Base-by-base conservation (phyloP, 2,797 vertebrate genomes). In the Antrozous pallidus region DNA sequence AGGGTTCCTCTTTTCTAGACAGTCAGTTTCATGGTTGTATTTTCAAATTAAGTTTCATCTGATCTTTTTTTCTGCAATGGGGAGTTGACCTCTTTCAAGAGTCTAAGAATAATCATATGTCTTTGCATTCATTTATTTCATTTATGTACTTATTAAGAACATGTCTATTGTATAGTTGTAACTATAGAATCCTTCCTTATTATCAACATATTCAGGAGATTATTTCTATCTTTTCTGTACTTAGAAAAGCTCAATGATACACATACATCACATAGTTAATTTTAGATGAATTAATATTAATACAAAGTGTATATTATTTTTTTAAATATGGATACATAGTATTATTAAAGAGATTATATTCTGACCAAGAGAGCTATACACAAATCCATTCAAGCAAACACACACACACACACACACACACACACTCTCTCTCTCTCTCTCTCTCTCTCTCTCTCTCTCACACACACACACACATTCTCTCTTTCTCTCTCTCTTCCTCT, bases 201-300 rank as follows among this genome's bases (percentile, higher is more conserved):
- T 87, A 54, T 56, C 67, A 87, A 28, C 6, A 73, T 67, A 47
- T 31, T 65, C 38, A 85, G 14, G 40, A 86, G 7, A 13, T 73
- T 93, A 67, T 42, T 91, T 77, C 22, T 58, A 90, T 80, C 28
- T 63, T 63, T 80, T 47, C 11, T 77, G 7, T 75, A 51, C 71
- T 94, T 85, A 71, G 89, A 74, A 79, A 94, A 87, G 17, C 38
- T 88, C 56, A 85, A 88, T 28, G 70, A 58, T 45, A 80, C 63
- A 56, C 54, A 69, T 6, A 80, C 71, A 47, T 78, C 70, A 80
- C 24, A 22, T 42, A n/a, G 71, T 83, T 95, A 84, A 89, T 87
- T 96, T 90, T 93, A 92, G 56, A 89, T 95, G 26, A 89, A 74
- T 88, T 95, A 79, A 87, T 88, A 94, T 87, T 92, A 63, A 78